These are phyloP conservation scores for Alouatta palliata DNA, from an alignment of 2,113 vertebrate genomes.

Conservation along the genomic window DNA sequence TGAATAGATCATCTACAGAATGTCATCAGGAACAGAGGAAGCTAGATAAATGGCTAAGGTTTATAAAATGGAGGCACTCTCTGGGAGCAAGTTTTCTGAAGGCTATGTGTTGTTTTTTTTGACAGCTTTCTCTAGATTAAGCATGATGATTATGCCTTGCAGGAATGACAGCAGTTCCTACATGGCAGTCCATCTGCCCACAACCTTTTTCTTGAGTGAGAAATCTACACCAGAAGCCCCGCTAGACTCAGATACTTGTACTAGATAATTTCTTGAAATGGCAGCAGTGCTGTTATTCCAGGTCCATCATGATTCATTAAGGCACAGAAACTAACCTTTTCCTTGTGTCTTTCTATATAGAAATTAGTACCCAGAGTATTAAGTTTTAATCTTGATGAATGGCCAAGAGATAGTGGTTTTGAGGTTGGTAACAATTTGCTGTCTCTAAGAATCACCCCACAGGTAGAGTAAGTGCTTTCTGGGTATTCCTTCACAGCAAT, in stretches of 20 bases:
- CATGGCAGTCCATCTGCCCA: background rate
- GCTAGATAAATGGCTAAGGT: slow-evolving; percentile 58
- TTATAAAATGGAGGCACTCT: slow-evolving; percentile 54
- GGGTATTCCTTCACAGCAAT: background rate
- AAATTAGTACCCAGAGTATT: slow-evolving; percentile 31
- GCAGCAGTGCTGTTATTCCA: background rate
- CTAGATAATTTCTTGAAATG: slow-evolving; percentile 33
- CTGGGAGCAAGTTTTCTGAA: slow-evolving; percentile 54
- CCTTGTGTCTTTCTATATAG: background rate
- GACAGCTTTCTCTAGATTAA: slow-evolving; percentile 55
- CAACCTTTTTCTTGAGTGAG: background rate
- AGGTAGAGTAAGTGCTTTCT: background rate
- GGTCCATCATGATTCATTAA: background rate
- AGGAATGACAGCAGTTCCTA: slow-evolving; percentile 30
- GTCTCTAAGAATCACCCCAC: background rate
- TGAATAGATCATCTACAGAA: slow-evolving; percentile 53
- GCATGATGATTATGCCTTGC: slow-evolving; percentile 36
- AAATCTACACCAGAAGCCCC: background rate
- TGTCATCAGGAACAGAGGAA: slow-evolving; percentile 61
- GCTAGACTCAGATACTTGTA: background rate
- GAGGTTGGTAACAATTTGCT: background rate
- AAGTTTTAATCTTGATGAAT: background rate
- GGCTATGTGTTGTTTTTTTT: slow-evolving; percentile 28
- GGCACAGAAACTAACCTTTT: background rate
- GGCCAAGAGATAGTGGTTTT: background rate